A percentile compares a stretch with the other conserved stretches of the same genome.
Evolutionary conservation across 2,113 vertebrate genomes (phyloP).

Genomic region (Thunnus maccoyii): DNA sequence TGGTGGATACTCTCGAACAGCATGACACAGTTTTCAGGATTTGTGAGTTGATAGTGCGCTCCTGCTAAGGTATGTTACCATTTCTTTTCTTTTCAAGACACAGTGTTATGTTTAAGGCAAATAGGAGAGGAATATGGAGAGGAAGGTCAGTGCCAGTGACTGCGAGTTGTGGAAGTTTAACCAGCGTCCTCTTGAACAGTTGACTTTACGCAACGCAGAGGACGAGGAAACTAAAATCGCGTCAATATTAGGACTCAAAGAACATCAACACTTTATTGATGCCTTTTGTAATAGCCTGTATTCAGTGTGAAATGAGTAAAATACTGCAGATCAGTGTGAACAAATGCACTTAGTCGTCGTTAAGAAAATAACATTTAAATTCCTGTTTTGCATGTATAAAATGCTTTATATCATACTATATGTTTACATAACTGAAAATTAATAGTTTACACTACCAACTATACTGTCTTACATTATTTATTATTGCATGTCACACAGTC

Average conservation of each 20-base stretch:
- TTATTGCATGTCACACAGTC: not conserved
- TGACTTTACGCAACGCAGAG: constrained; percentile 27
- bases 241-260: not conserved
- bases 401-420: not conserved
- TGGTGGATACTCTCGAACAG: constrained; percentile 16
- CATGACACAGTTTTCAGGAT: constrained; percentile 59
- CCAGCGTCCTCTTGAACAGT: not conserved
- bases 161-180: not conserved
- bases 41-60: constrained; percentile 37
- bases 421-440: not conserved
- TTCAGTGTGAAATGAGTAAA: not conserved
- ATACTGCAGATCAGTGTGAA: not conserved
- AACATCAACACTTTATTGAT: not conserved
- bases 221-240: constrained; percentile 50
- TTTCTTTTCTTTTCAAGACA: not conserved
- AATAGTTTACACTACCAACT: not conserved
- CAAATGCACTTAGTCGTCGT: rapidly evolving
- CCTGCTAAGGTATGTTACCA: constrained; percentile 65
- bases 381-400: not conserved
- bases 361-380: not conserved
- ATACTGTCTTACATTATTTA: not conserved
- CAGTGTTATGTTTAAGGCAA: not conserved
- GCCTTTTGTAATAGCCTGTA: too few species aligned
- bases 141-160: not conserved
- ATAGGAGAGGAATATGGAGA: not conserved